phyloP scores from a whole-genome alignment of 1,140 invertebrate genomes.

The Tetragonula clypearis region DNA sequence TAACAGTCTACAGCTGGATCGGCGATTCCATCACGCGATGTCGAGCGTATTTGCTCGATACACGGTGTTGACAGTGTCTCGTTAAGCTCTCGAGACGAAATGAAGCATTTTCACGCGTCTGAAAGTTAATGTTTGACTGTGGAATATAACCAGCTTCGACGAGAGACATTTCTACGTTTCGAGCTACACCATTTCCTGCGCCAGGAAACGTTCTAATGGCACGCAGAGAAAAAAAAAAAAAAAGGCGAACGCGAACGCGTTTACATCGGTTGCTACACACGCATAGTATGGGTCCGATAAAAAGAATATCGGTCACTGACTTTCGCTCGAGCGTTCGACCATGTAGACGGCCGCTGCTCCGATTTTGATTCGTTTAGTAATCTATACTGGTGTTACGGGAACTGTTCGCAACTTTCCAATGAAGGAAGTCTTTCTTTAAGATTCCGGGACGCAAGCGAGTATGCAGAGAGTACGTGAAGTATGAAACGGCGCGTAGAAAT shows the following conservation, averaged over 20 bases:
- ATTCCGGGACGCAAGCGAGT: too few relatives aligned
- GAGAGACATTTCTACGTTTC: background rate
- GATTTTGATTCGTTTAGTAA: background rate
- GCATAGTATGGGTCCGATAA: slow-evolving; percentile 19
- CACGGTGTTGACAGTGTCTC: background rate
- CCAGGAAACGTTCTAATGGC: slow-evolving; percentile 39
- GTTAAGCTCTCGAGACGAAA: slow-evolving; percentile 11
- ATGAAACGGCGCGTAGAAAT: too few relatives aligned
- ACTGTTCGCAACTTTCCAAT: too few relatives aligned
- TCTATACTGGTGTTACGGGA: background rate
- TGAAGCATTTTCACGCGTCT: slow-evolving; percentile 2
- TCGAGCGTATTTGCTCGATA: background rate
- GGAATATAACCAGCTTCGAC: background rate
- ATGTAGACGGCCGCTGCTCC: background rate
- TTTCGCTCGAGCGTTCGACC: slow-evolving; percentile 41
- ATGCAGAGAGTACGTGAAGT: too few relatives aligned
- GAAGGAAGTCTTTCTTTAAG: too few relatives aligned
- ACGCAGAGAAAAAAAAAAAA: slow-evolving; percentile 4
- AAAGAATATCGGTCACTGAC: slow-evolving; percentile 56
- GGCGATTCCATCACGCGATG: background rate
- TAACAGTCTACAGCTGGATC: background rate
- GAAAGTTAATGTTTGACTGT: background rate
- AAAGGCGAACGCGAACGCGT: slow-evolving; percentile 9
- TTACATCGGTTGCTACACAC: background rate
- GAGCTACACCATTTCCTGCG: slow-evolving; percentile 24